A percentile compares a stretch with the other conserved stretches of the same genome.
Evolutionary conservation across 2,113 vertebrate species (phyloP).

Genomic region (Menidia beryllina): DNA sequence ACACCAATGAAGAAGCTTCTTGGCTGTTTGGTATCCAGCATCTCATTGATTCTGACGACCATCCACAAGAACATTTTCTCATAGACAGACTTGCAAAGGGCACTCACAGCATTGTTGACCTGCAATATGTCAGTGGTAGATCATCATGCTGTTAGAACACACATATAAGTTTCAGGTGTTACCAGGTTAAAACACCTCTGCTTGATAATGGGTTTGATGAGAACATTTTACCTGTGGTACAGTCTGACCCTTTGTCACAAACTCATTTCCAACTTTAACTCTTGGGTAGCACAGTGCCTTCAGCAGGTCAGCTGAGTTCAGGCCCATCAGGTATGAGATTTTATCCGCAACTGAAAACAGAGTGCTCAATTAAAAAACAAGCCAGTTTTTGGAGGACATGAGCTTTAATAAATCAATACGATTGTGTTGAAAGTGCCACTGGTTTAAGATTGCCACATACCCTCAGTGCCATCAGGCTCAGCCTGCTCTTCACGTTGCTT

Average conservation of each 20-base stretch:
- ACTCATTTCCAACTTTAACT: conserved; percentile 85
- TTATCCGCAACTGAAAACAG: conserved; percentile 79
- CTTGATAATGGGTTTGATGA: no score
- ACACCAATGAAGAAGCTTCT: conserved; percentile 83
- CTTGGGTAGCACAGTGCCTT: conserved; percentile 82
- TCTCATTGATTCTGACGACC: conserved; percentile 81
- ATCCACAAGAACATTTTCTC: conserved; percentile 87
- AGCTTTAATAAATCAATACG: no score
- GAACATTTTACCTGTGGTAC: conserved; percentile 74
- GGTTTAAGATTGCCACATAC: conserved; percentile 58
- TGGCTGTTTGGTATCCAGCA: conserved; percentile 80
- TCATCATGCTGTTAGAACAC: background rate
- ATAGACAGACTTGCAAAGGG: conserved; percentile 82
- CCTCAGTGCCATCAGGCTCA: conserved; percentile 91
- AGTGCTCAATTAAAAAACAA: no score
- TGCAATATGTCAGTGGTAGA: conserved; percentile 14
- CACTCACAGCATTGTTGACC: conserved; percentile 78
- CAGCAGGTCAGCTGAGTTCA: conserved; percentile 83
- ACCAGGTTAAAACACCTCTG: background rate
- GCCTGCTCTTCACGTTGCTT: conserved; percentile 91
- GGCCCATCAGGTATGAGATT: conserved; percentile 81
- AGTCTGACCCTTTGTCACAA: conserved; percentile 84
- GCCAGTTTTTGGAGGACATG: conserved; percentile 6
- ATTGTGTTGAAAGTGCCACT: no score
- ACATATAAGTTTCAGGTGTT: background rate